Evolutionary conservation across 2,797 vertebrate species (phyloP), one percentile per base, ranked within the genome.

Genomic region (Euphonia xanthogaster): DNA sequence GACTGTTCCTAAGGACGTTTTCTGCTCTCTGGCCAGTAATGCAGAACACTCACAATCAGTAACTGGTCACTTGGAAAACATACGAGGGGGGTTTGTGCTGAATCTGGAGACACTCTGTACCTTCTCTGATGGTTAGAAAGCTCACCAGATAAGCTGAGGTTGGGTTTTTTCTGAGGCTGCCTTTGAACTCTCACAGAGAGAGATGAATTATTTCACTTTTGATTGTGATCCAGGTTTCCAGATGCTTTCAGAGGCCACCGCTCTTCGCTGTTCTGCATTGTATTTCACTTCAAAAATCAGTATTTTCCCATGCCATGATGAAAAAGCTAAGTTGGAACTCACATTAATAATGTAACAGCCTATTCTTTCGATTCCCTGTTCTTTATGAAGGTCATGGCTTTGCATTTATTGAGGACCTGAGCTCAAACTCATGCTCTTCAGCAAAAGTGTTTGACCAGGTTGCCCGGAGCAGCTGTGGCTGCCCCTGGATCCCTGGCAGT

Each of bases 1-100:
- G 62, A 92, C 88, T 45, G 94, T 95, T 96, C 95, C 94, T 93
- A 89, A 75, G 88, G 84, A 71, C 27, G 28, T 66, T 90, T 86
- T 63, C 39, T 90, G 84, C 85, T 60, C 50, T 71, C 71, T 76
- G 79, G 76, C 66, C 73, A 90, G 51, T 23, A 58, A 63, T 24
- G 74, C 63, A 94, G 95, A 94, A 58, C 16, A 2, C 42, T 63
- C 57, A 37, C 78, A 73, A 65, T 62, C 78, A 81, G 78, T 47
- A 76, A 81, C 55, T 3, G n/a, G 70, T 57, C 93, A 4, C 83
- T 95, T 84, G 55, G 85, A 50, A 91, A 76, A 88, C 53, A 31
- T 27, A 40, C 35, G 50, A 42, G 17, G 45, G 61, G 35, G 24
- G 25, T 27, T 87, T 86, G 62, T 77, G 65, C 67, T 86, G 90